A percentile compares a stretch with the other conserved stretches of the same genome.
Conservation (phyloP, 1,140 invertebrate species). For the Aphelinus certus region DNA sequence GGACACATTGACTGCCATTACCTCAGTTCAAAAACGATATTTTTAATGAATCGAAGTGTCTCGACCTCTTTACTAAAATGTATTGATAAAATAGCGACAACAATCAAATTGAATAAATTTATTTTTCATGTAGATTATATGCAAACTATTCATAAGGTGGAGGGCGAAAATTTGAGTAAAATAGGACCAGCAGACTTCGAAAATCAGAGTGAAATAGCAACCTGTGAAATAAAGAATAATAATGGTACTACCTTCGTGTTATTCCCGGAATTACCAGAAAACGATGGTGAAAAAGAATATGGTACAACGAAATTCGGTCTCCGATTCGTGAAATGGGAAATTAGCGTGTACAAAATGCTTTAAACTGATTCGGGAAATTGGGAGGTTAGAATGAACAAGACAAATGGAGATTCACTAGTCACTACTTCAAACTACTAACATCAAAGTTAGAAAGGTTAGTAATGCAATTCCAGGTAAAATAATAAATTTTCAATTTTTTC, state of each 20-base stretch:
- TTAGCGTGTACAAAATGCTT: not conserved
- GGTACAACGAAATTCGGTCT: too few relatives aligned
- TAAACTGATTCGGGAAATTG: constrained; percentile 18
- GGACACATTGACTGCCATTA: too few relatives aligned
- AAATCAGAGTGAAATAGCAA: not conserved
- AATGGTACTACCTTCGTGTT: not conserved
- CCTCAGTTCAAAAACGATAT: too few relatives aligned
- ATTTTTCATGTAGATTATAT: too few relatives aligned
- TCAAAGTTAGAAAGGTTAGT: constrained; percentile 24
- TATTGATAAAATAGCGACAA: too few relatives aligned
- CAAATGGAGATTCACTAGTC: not conserved
- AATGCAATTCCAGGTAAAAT: too few relatives aligned
- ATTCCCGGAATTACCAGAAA: too few relatives aligned
- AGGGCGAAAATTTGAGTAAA: not conserved
- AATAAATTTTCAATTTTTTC: not conserved
- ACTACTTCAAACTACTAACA: not conserved
- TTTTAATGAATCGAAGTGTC: too few relatives aligned
- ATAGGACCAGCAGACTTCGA: not conserved
- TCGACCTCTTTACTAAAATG: too few relatives aligned
- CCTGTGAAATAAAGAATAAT: constrained; percentile 10
- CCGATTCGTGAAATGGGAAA: not conserved
- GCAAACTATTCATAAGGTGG: too few relatives aligned
- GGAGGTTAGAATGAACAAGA: not conserved
- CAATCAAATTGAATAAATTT: too few relatives aligned
- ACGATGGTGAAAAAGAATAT: too few relatives aligned